Percentiles rank a stretch among this genome's conserved stretches.
phyloP scores from a whole-genome alignment of 1,140 invertebrate species.

The Mamestra configurata region DNA sequence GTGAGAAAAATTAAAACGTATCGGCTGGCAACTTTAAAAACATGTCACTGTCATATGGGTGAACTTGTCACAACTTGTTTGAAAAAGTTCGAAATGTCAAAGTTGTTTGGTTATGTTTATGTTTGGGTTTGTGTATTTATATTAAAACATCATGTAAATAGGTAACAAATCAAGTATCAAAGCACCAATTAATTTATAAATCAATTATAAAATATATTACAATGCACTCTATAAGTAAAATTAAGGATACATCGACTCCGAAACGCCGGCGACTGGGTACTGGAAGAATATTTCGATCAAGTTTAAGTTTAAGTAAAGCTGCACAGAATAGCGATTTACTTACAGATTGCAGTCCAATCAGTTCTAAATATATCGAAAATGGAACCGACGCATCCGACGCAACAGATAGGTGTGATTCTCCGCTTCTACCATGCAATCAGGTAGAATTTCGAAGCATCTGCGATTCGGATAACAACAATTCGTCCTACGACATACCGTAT shows the following conservation, averaged over 20 bases:
- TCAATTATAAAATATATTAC: not conserved
- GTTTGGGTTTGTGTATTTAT: not conserved
- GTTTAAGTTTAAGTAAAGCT: slow-evolving; percentile 32
- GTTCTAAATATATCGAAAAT: not conserved
- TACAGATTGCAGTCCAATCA: slow-evolving; percentile 63
- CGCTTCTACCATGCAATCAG: slow-evolving; percentile 81
- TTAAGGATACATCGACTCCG: slow-evolving; percentile 69
- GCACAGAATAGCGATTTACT: slow-evolving; percentile 52
- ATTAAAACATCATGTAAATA: not conserved
- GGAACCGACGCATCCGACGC: not conserved
- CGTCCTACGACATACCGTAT: slow-evolving; percentile 70
- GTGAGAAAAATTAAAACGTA: no score
- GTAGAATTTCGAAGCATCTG: slow-evolving; percentile 71
- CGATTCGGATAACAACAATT: slow-evolving; percentile 68
- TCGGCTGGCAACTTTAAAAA: no score
- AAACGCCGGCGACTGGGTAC: slow-evolving; percentile 73
- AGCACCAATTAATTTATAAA: not conserved
- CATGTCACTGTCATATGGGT: no score
- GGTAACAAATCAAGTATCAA: not conserved
- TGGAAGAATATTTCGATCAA: slow-evolving; percentile 57
- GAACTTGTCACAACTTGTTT: not conserved
- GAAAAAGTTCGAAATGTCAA: not conserved
- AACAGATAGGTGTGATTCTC: slow-evolving; percentile 72
- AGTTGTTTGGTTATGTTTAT: not conserved
- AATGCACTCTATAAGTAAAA: slow-evolving; percentile 7